Evolutionary conservation across 1,140 invertebrate genomes (phyloP), one percentile per base, ranked within the genome.

Genomic region (Aphaenogaster rudis): DNA sequence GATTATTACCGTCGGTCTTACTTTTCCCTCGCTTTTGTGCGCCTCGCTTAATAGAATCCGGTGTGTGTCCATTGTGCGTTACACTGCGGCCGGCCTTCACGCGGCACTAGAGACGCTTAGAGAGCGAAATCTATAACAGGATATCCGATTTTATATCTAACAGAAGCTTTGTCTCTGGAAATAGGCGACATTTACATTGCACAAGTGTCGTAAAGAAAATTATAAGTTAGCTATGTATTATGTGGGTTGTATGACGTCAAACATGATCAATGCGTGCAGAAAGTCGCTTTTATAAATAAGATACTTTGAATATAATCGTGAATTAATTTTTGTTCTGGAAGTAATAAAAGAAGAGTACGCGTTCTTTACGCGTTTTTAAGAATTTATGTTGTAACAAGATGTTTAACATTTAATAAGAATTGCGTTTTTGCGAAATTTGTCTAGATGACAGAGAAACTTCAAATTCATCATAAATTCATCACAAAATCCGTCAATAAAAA

Each of bases 61-160:
- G 50, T 33, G 63, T 52, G 45, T 21, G 72, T 42, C 13, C 33
- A n/a, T 39, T 57, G 39, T 39, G 50, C 39, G 21, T 80, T 45
- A 50, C 36, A 66, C n/a, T 66, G 28, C n/a, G 67, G 3, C 2
- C 69, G 69, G 33, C 80, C 80, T 84, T 84, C 54, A 36, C 80
- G 79, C 13, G 54, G 7, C 54, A 74, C 17, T 61, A 74, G 74
- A 74, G 69, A 9, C 69, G 28, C 42, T 61, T 13, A 54, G 48
- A 54, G 48, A 42, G 39, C 21, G 45, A 42, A 66, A 84, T 74
- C 80, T 76, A 76, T 84, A 84, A 84, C 80, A 84, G 80, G 80
- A 84, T 82, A 54, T 82, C 67, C 67, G 80, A 82, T 74, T 76
- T 45, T 76, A 74, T 61, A 76, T 84, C 59, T 76, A 61, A n/a